phyloP scores from a whole-genome alignment of 2,113 vertebrate genomes.

The Amazona guildingii region DNA sequence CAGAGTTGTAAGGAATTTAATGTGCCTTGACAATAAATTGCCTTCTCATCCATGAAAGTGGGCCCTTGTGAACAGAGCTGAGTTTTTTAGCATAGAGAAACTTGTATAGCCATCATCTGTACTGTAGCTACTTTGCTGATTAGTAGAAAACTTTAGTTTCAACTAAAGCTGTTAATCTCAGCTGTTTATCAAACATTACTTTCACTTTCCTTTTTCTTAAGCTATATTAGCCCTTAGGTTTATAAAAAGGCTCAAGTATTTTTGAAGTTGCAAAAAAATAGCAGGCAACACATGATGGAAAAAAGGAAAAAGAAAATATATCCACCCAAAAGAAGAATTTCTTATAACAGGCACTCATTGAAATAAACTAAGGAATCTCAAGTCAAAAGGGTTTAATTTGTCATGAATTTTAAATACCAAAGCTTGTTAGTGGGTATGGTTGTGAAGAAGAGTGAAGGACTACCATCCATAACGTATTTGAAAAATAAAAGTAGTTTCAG shows the following conservation, averaged over 20 bases:
- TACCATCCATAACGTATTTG: background rate
- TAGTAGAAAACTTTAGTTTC: background rate
- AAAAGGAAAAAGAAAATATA: background rate
- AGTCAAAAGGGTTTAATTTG: background rate
- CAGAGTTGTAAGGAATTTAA: background rate
- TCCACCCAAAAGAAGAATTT: background rate
- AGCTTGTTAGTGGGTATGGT: background rate
- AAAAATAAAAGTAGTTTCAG: background rate
- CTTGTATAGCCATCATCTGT: background rate
- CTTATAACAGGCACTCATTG: background rate
- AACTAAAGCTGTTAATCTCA: background rate
- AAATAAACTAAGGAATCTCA: background rate
- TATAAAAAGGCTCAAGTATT: background rate
- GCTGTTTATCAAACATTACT: background rate
- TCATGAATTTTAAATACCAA: background rate
- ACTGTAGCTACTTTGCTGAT: background rate
- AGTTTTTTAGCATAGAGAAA: background rate
- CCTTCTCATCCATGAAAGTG: background rate
- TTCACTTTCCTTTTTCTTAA: background rate
- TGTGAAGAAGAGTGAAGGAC: background rate
- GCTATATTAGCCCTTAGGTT: background rate
- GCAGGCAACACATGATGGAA: background rate
- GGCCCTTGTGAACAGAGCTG: background rate
- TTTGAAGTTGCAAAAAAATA: conserved; percentile 20
- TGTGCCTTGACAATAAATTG: background rate